Percentiles rank a stretch among this genome's conserved stretches.
phyloP scores from a whole-genome alignment of 2,888 invertebrate species.

The Caenorhabditis sp. region DNA sequence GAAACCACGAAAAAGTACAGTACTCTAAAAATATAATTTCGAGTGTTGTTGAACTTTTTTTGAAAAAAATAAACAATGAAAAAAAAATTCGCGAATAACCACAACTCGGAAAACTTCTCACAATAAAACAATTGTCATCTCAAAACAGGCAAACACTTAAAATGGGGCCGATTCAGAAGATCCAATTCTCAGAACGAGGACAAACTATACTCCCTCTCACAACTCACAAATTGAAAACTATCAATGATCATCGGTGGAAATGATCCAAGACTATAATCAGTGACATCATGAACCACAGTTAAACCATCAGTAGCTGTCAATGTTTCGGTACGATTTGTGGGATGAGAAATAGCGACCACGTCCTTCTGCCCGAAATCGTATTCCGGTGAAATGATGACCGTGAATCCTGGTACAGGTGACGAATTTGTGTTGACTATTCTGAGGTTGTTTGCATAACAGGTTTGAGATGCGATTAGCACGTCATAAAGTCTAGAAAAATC shows the following conservation, averaged over 20 bases:
- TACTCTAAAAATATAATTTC: no score
- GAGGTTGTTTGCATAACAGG: neutral
- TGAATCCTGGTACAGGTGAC: neutral
- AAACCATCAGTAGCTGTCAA: neutral
- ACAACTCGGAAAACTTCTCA: no score
- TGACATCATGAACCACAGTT: neutral
- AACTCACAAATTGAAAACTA: neutral
- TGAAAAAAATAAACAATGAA: no score
- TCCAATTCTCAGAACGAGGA: no score
- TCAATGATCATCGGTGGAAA: neutral
- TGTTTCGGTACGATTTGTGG: no score
- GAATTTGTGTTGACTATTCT: neutral
- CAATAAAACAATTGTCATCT: no score
- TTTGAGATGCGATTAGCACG: neutral
- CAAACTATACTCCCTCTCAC: no score
- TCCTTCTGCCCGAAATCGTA: neutral
- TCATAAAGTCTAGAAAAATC: neutral
- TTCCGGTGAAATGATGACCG: neutral
- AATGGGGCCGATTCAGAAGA: no score
- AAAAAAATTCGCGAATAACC: no score
- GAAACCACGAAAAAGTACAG: no score
- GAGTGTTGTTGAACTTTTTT: no score
- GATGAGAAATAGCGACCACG: neutral
- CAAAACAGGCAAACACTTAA: no score
- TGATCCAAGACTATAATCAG: neutral